Percentiles rank a stretch among this genome's conserved stretches.
These are phyloP conservation scores for Suillia variegata DNA, from an alignment of 2,888 invertebrate genomes.

Conservation along the genomic window DNA sequence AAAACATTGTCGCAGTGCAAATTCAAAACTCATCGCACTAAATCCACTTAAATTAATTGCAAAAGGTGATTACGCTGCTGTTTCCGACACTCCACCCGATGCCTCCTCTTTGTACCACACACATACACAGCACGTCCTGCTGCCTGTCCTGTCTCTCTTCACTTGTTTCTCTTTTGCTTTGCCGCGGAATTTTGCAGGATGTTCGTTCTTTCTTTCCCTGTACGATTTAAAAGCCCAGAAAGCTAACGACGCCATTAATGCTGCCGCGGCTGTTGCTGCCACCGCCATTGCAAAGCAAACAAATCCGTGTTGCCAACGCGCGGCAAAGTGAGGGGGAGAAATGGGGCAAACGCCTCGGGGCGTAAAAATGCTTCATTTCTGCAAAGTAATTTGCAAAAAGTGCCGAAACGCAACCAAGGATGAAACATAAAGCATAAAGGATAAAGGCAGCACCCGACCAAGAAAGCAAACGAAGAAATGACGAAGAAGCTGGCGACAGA, in stretches of 20 bases:
- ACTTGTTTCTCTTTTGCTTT: too few relatives aligned
- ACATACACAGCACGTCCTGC: slow-evolving; percentile 14
- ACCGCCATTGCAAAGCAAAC: background rate
- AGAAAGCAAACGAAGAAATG: slow-evolving; percentile 8
- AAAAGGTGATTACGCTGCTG: slow-evolving; percentile 56
- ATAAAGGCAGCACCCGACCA: too few relatives aligned
- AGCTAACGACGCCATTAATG: background rate
- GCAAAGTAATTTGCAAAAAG: slow-evolving; percentile 52
- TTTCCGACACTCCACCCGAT: slow-evolving; percentile 41
- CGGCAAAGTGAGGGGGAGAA: background rate
- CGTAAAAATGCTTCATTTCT: slow-evolving; percentile 44
- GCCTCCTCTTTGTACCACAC: slow-evolving; percentile 4
- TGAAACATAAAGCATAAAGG: slow-evolving; percentile 6
- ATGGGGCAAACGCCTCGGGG: background rate
- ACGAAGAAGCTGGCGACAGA: background rate
- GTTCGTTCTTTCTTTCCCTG: background rate
- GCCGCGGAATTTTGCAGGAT: too few relatives aligned
- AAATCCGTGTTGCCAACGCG: background rate
- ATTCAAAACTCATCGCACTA: slow-evolving; percentile 37
- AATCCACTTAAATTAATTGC: slow-evolving; percentile 59
- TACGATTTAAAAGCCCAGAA: background rate
- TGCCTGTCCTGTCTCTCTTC: background rate
- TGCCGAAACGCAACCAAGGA: slow-evolving; percentile 28
- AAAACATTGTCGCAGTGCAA: background rate
- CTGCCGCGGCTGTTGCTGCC: too few relatives aligned